Conservation (phyloP, 1,140 invertebrate species). For the Ooceraea biroi region DNA sequence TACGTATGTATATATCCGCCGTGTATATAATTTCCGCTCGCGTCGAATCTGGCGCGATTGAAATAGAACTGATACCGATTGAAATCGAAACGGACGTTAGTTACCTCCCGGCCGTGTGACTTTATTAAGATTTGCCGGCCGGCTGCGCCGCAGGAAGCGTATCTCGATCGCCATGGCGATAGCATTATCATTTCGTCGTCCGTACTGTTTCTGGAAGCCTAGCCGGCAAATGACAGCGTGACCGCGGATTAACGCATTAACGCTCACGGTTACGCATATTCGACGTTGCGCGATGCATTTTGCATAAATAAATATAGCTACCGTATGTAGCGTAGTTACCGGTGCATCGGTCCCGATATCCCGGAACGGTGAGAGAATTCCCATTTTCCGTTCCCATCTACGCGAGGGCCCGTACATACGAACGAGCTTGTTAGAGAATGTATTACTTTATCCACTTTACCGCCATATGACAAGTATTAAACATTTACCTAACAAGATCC, state of each 20-base stretch:
- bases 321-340: conserved; percentile 8
- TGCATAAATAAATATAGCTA: conserved; percentile 39
- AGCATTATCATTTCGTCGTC: conserved; percentile 23
- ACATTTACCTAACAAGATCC: neutral
- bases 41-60: conserved; percentile 49
- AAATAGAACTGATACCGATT: conserved; percentile 16
- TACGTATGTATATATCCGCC: neutral
- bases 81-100: conserved; percentile 38
- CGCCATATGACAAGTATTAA: conserved; percentile 11
- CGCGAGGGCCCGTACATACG: neutral
- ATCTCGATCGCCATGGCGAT: conserved; percentile 22
- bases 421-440: conserved; percentile 20
- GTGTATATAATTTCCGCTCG: conserved; percentile 53
- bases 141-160: conserved; percentile 11
- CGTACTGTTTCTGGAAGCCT: conserved; percentile 28
- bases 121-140: conserved; percentile 39
- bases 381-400: conserved; percentile 43
- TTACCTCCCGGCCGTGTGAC: conserved; percentile 5
- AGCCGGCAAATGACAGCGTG: conserved; percentile 13
- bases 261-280: conserved; percentile 39
- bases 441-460: conserved; percentile 28
- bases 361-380: conserved; percentile 38
- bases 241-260: conserved; percentile 49
- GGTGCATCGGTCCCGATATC: conserved; percentile 21
- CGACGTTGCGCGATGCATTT: conserved; percentile 10